Percentiles rank a stretch among this genome's conserved stretches.
These are phyloP conservation scores for Raja brachyura DNA, from an alignment of 2,113 vertebrate genomes.

Conservation along the genomic window DNA sequence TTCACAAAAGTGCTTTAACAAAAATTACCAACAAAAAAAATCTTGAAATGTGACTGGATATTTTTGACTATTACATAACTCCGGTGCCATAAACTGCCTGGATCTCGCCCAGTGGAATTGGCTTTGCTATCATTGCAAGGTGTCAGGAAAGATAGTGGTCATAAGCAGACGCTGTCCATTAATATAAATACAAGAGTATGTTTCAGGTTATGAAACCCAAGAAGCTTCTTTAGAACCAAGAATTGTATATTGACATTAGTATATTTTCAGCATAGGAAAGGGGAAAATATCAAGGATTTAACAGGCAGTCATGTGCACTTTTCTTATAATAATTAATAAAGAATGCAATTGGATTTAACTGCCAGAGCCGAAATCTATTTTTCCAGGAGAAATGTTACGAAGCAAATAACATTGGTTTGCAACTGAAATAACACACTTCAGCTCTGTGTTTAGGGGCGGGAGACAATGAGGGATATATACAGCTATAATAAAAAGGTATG, in stretches of 20 bases:
- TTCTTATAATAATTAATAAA: neutral
- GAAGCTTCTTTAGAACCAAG: neutral
- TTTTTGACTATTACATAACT: neutral
- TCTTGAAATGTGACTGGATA: conserved; percentile 26
- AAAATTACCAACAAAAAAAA: conserved; percentile 29
- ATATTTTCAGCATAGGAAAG: conserved; percentile 19
- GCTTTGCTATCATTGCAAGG: conserved; percentile 14
- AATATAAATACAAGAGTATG: neutral
- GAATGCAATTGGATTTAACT: neutral
- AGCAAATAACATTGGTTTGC: neutral
- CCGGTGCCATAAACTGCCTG: neutral
- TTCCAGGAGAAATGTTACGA: neutral
- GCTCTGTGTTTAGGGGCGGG: neutral
- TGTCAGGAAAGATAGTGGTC: neutral
- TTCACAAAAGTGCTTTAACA: conserved; percentile 20
- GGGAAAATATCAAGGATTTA: too few relatives aligned
- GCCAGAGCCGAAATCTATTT: conserved; percentile 7
- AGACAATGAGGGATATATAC: neutral
- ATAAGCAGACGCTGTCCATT: neutral
- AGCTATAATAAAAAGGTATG: conserved; percentile 13
- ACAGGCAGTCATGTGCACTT: neutral
- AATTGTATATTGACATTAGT: neutral
- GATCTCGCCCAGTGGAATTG: neutral
- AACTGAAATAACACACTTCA: conserved; percentile 1
- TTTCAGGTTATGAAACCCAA: neutral